A percentile compares a stretch with the other conserved stretches of the same genome.
These are phyloP conservation scores for Laticauda laticaudata DNA, from an alignment of 2,113 vertebrate species.

Conservation along the genomic window DNA sequence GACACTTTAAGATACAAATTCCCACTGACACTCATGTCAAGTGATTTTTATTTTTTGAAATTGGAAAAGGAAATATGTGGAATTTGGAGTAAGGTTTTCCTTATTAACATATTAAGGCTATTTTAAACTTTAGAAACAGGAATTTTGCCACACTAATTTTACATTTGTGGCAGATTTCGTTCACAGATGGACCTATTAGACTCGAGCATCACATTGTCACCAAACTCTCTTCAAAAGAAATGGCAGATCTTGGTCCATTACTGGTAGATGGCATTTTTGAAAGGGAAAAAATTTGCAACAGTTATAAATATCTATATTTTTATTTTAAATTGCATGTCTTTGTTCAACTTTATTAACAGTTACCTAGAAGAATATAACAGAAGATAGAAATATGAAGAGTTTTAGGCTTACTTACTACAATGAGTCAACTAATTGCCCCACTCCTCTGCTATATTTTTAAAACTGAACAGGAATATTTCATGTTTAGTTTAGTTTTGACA, in stretches of 20 bases:
- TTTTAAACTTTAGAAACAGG: background rate
- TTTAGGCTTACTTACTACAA: background rate
- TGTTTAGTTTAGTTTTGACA: conserved; percentile 21
- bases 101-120: background rate
- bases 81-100: background rate
- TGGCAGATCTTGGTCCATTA: background rate
- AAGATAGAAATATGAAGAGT: background rate
- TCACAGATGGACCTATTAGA: background rate
- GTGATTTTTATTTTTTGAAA: background rate
- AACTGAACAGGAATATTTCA: background rate
- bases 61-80: background rate
- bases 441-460: background rate
- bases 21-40: background rate
- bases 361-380: background rate
- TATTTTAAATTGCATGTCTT: background rate
- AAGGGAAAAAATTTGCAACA: background rate
- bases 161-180: background rate
- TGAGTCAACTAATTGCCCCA: background rate
- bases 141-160: background rate
- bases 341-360: background rate
- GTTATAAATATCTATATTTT: background rate
- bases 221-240: background rate
- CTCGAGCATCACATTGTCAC: background rate
- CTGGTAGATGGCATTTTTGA: background rate
- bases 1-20: background rate